phyloP scores from a whole-genome alignment of 2,797 vertebrate species.

The Propithecus deckenii region DNA sequence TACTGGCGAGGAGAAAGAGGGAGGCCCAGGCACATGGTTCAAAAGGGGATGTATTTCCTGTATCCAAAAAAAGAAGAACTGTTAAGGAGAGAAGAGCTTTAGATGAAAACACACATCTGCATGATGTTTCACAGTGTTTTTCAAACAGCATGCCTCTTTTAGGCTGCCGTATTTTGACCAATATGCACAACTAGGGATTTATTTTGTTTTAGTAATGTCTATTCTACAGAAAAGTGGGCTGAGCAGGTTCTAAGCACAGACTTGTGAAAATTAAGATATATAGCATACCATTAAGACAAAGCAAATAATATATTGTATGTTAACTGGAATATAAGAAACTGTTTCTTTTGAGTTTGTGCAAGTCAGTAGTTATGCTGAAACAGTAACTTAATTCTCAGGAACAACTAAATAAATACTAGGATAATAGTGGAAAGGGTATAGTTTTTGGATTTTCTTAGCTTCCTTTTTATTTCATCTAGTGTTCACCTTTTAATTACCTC shows the following conservation, averaged over 20 bases:
- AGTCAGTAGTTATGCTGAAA: neutral
- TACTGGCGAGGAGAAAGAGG: neutral
- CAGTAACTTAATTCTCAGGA: neutral
- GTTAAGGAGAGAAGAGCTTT: neutral
- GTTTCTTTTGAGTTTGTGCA: neutral
- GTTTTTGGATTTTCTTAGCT: neutral
- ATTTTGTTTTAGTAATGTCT: slow-evolving; percentile 22
- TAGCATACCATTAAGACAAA: neutral
- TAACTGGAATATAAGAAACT: neutral
- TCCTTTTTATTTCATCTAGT: neutral
- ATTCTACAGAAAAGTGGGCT: neutral
- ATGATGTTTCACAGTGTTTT: neutral
- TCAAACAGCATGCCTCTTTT: neutral
- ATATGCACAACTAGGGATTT: neutral
- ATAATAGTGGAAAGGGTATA: neutral
- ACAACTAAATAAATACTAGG: neutral
- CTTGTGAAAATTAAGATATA: neutral
- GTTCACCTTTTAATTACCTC: neutral
- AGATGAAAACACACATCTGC: neutral
- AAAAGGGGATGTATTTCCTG: neutral
- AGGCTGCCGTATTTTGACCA: neutral
- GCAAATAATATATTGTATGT: too few species aligned
- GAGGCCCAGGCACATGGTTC: neutral
- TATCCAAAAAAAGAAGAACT: neutral
- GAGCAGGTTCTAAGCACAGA: neutral